Base-by-base conservation (phyloP, 2,888 invertebrate species). In the Sarcophaga subvicina region DNA sequence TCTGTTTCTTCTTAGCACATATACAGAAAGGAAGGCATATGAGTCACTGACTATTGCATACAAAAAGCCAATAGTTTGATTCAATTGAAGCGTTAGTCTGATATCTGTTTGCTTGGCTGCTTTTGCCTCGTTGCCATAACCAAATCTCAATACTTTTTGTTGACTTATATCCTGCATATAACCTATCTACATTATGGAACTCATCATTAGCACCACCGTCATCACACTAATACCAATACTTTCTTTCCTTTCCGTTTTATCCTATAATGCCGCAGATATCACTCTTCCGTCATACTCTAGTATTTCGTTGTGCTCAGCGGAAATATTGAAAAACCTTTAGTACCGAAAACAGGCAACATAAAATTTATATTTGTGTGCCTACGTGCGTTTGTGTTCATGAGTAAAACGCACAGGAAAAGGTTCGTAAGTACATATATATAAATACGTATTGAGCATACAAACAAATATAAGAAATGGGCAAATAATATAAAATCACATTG, bases 61-160 rank as follows among this genome's bases (percentile, higher is more conserved):
- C 73, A 87, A 83, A 86, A 88, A 90, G 91, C 90, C 90, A 89
- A 90, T 91, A 91, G 91, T 90, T 91, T 90, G 90, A 88, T 90
- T 88, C 82, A 75, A 88, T 85, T 86, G 84, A 80, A 77, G 83
- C 83, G 62, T 78, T 76, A 67, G 69, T 49, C 71, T 83, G 77
- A 66, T 83, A 67, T 67, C 72, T 72, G 27, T 83, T 72, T 71
- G 63, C 70, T 22, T 75, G 73, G 54, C 64, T 76, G 64, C 27
- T 66, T 76, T 54, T 76, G 37, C 70, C 75, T 71, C 66, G 25
- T 60, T 76, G 70, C 49, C 80, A 60, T 75, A n/a, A 14, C 71
- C 76, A 80, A 80, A 17, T 72, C 60, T 37, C 5, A 59, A 66
- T 54, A 45, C 47, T 59, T 49, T 27, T 62, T 22, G 17, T 27